Evolutionary conservation across 2,888 invertebrate species (phyloP).

Genomic region (Drosophila robusta): DNA sequence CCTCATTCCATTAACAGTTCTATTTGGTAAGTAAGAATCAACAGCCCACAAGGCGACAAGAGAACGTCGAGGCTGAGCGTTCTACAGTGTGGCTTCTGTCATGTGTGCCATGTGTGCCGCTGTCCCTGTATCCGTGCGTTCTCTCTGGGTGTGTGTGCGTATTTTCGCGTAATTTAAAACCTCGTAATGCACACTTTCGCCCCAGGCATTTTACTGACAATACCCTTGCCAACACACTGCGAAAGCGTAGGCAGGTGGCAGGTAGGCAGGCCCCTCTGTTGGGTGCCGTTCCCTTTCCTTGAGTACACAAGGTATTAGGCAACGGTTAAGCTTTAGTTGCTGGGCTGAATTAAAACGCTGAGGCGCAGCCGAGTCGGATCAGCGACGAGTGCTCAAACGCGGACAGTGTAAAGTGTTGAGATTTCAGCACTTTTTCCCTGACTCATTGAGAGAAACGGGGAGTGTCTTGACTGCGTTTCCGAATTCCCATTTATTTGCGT

Average conservation of each 20-base stretch:
- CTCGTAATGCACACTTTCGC: constrained; percentile 79
- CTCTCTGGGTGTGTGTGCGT: constrained; percentile 33
- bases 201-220: constrained; percentile 79
- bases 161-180: constrained; percentile 79
- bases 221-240: constrained; percentile 62
- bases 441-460: constrained; percentile 25
- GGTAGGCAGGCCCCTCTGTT: constrained; percentile 29
- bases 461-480: neutral
- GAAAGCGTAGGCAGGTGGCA: constrained; percentile 17
- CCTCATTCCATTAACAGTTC: constrained; percentile 49
- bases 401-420: constrained; percentile 67
- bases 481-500: neutral
- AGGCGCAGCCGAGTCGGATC: constrained; percentile 1
- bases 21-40: constrained; percentile 56
- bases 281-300: constrained; percentile 7
- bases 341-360: constrained; percentile 59
- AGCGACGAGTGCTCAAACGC: constrained; percentile 16
- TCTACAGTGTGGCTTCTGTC: constrained; percentile 36
- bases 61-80: constrained; percentile 30
- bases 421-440: constrained; percentile 47
- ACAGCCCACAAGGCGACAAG: constrained; percentile 23
- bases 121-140: neutral
- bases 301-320: constrained; percentile 75
- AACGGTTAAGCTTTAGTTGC: constrained; percentile 79
- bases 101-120: constrained; percentile 13